Conservation (phyloP, 2,113 vertebrate genomes). For the Pimephales promelas region DNA sequence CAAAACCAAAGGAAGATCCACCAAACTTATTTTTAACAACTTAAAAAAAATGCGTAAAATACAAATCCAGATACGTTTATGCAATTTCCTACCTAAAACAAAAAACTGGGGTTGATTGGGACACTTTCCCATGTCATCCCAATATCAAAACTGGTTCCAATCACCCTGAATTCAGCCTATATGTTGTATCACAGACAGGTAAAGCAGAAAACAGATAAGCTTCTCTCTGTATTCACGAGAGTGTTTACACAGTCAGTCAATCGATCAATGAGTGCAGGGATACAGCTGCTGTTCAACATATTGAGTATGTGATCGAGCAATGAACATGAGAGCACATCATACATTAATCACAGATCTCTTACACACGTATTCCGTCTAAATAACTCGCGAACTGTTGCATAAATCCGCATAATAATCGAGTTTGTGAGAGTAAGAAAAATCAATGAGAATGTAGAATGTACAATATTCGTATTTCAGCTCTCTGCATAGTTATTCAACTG, state of each 20-base stretch:
- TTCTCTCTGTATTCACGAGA: not conserved
- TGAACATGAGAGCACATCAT: not conserved
- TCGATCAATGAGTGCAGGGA: conserved; percentile 6
- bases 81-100: too few species aligned
- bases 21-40: too few species aligned
- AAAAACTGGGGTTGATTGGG: not conserved
- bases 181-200: not conserved
- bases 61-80: not conserved
- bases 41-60: too few species aligned
- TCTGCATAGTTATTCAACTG: not conserved
- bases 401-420: not conserved
- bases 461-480: not conserved
- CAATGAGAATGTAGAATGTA: not conserved
- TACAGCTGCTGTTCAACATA: not conserved
- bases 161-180: not conserved
- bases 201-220: not conserved
- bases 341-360: not conserved
- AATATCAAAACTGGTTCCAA: too few species aligned
- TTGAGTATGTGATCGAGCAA: not conserved
- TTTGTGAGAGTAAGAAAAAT: not conserved
- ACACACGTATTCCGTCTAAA: not conserved
- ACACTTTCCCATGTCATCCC: too few species aligned
- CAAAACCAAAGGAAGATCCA: not conserved
- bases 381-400: not conserved
- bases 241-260: not conserved